Percentiles rank a stretch among this genome's conserved stretches.
Evolutionary conservation across 2,113 vertebrate genomes (phyloP).

Genomic region (Sinocyclocheilus rhinocerous): DNA sequence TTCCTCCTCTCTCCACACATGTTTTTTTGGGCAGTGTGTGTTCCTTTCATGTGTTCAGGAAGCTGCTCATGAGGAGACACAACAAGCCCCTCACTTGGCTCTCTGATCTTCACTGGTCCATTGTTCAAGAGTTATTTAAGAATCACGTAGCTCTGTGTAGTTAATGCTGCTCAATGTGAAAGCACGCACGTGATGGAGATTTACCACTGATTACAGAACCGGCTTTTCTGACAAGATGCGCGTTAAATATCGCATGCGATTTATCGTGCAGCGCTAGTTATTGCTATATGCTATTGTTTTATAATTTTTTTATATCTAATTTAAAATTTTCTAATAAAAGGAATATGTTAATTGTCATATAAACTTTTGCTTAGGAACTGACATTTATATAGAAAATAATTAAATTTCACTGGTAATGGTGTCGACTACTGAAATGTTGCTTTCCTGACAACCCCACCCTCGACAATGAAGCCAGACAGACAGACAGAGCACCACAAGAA

Average conservation of each 20-base stretch:
- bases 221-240: no score
- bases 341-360: background rate
- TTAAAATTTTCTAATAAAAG: background rate
- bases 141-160: no score
- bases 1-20: slow-evolving; percentile 61
- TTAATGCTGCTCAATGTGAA: no score
- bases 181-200: no score
- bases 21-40: slow-evolving; percentile 66
- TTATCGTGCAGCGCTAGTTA: no score
- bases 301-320: background rate
- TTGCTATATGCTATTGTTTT: no score
- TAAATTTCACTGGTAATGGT: background rate
- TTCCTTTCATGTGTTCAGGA: slow-evolving; percentile 78
- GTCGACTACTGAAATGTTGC: background rate
- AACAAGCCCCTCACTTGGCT: slow-evolving; percentile 74
- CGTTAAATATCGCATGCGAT: no score
- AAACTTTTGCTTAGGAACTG: background rate
- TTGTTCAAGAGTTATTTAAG: slow-evolving; percentile 82
- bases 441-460: background rate
- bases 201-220: no score
- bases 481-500: slow-evolving; percentile 7
- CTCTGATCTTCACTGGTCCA: slow-evolving; percentile 71
- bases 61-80: slow-evolving; percentile 75
- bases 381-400: background rate
- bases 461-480: background rate